Conservation (phyloP, 2,888 invertebrate genomes). For the Agrenia bidenticulata region DNA sequence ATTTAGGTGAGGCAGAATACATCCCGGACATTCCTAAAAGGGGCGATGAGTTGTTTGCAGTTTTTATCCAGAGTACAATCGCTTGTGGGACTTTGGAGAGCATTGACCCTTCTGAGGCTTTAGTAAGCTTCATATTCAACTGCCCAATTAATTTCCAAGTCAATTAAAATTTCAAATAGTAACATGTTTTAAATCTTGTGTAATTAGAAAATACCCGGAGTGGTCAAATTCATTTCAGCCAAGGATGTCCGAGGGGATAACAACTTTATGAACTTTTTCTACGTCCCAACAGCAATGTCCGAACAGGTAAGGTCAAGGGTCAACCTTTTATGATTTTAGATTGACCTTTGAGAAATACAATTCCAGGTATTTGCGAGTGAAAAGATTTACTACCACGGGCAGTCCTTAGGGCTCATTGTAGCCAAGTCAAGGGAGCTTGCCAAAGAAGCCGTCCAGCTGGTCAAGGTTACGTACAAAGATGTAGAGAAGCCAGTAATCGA, state of each 20-base stretch:
- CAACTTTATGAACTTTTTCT: constrained; percentile 38
- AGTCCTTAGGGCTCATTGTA: constrained; percentile 57
- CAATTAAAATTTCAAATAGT: neutral
- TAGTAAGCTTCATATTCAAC: constrained; percentile 54
- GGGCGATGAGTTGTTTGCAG: constrained; percentile 55
- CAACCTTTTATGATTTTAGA: too few species aligned
- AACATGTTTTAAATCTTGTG: neutral
- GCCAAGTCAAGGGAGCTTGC: constrained; percentile 55
- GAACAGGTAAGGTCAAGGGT: constrained; percentile 27
- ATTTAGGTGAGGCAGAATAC: constrained; percentile 70
- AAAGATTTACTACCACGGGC: constrained; percentile 55
- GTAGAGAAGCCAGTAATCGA: constrained; percentile 42
- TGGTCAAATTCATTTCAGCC: constrained; percentile 66
- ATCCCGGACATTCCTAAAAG: constrained; percentile 58
- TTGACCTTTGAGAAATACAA: constrained; percentile 21
- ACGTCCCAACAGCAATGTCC: constrained; percentile 16
- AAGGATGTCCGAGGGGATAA: constrained; percentile 59
- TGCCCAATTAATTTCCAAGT: neutral
- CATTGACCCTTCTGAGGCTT: constrained; percentile 55
- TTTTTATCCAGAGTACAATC: constrained; percentile 55
- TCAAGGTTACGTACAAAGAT: constrained; percentile 54
- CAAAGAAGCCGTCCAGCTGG: constrained; percentile 54
- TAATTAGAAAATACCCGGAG: constrained; percentile 65
- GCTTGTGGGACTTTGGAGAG: constrained; percentile 55
- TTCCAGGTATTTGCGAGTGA: constrained; percentile 54